Evolutionary conservation across 2,113 vertebrate species (phyloP).

Genomic region (Scalopus aquaticus): DNA sequence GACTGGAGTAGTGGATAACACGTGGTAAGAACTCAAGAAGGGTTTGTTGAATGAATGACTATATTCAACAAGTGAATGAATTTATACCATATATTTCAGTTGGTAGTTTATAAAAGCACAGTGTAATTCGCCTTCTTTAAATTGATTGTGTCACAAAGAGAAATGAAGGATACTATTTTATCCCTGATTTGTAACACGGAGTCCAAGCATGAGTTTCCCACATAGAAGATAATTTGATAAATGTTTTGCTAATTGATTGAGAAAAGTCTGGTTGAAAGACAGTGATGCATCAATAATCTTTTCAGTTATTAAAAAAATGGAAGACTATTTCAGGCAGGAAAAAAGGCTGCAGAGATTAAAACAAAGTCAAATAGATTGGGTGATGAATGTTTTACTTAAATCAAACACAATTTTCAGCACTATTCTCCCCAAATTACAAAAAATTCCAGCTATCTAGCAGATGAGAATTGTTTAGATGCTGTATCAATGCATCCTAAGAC

Average conservation of each 20-base stretch:
- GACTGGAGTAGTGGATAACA: too few relatives aligned
- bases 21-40: background rate
- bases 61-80: background rate
- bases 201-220: background rate
- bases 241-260: constrained; percentile 47
- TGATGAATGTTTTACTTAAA: constrained; percentile 17
- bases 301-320: background rate
- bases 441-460: background rate
- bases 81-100: background rate
- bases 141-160: background rate
- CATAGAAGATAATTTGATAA: background rate
- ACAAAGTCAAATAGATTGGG: background rate
- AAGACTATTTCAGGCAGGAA: constrained; percentile 14
- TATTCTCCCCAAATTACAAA: background rate
- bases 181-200: background rate
- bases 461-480: background rate
- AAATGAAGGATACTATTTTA: background rate
- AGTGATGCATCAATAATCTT: background rate
- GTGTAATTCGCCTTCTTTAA: constrained; percentile 1
- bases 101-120: background rate
- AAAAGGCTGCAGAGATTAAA: background rate
- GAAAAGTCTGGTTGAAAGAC: constrained; percentile 22
- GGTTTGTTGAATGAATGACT: background rate
- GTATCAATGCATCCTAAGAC: background rate
- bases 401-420: background rate